Base-by-base conservation (phyloP, 2,888 invertebrate species). In the Poecilus cupreus region DNA sequence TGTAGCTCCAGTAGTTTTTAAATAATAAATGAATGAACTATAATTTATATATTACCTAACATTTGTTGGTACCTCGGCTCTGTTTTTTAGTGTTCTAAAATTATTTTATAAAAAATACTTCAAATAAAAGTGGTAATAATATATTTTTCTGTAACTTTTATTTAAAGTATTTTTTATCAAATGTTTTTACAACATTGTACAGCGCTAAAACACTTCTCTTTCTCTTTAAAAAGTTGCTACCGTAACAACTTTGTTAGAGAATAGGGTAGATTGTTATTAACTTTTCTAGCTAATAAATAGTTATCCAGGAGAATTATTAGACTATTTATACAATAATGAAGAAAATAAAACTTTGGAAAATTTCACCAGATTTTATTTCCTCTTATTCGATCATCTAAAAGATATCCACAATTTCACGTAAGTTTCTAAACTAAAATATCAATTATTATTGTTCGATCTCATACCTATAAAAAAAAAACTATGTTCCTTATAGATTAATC, bases 401-500 rank as follows among this genome's bases (percentile, higher is more conserved):
- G 92, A 94, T 83, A 91, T 93, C 88, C 94, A 91, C 85, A 94
- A 94, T 88, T 92, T 94, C 86, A 92, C 91, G 94, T 93, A 88
- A 90, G 90, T 82, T 60, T 20, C 18, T 24, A 13, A n/a, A 2
- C 3, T 24, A n/a, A 26, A n/a, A 18, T 32, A 13, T 26, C 2
- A 60, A 24, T 18, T n/a, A n/a, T n/a, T n/a, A n/a, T n/a, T n/a
- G n/a, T n/a, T n/a, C n/a, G n/a, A n/a, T n/a, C n/a, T n/a, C n/a
- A n/a, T n/a, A n/a, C n/a, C n/a, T n/a, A n/a, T n/a, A n/a, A n/a
- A n/a, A n/a, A n/a, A n/a, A n/a, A n/a, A n/a, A n/a, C n/a, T n/a
- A n/a, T n/a, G n/a, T n/a, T n/a, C n/a, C n/a, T n/a, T n/a, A n/a
- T 22, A 92, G 92, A 75, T 89, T 90, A 78, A 85, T 87, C 6